Evolutionary conservation across 2,888 invertebrate genomes (phyloP).

Genomic region (Sialis lutaria): DNA sequence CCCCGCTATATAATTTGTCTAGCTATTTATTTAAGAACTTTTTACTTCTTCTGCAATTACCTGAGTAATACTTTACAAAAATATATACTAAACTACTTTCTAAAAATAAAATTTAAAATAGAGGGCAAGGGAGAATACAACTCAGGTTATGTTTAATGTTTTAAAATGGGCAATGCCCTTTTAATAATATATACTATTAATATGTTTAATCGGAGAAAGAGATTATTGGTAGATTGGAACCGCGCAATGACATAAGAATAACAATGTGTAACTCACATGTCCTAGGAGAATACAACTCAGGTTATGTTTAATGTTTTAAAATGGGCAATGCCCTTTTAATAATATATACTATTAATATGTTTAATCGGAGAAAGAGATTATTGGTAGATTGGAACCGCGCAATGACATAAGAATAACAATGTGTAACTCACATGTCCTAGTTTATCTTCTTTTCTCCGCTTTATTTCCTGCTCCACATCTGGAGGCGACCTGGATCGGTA

Average conservation of each 20-base stretch:
- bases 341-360: no score
- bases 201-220: not conserved
- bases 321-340: no score
- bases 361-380: not conserved
- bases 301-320: no score
- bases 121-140: not conserved
- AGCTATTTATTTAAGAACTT: no score
- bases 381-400: not conserved
- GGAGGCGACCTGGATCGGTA: slow-evolving; percentile 66
- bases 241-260: not conserved
- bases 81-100: no score
- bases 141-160: not conserved
- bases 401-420: not conserved
- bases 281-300: no score
- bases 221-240: not conserved
- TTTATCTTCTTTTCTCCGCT: slow-evolving; percentile 69
- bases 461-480: slow-evolving; percentile 44
- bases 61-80: no score
- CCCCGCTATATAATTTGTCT: no score
- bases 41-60: no score
- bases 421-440: slow-evolving; percentile 55
- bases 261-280: slow-evolving; percentile 41
- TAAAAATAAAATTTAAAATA: no score
- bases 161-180: no score
- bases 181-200: no score